Base-by-base conservation (phyloP, 2,888 invertebrate species). In the Mesorhabditis spiculigera region DNA sequence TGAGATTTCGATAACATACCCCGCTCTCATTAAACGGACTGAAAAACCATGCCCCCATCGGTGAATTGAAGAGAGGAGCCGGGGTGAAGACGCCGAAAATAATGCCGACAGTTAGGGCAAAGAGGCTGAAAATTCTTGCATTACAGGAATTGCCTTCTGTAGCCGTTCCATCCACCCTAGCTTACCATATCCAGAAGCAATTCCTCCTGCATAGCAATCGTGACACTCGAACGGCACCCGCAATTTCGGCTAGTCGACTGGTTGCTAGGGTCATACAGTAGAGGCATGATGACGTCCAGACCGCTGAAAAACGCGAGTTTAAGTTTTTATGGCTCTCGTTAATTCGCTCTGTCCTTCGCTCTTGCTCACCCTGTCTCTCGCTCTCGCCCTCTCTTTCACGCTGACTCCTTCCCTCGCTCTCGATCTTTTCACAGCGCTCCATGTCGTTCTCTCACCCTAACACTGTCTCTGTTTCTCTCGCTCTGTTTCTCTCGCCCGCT, bases 201-300 rank as follows among this genome's bases (percentile, higher is more conserved):
- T 13, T n/a, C 58, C n/a, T 50, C 58, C n/a, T 50, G 8, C 10
- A 13, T n/a, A 50, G n/a, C 0, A 50, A n/a, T n/a, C n/a, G 10
- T 50, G 58, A 13, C 3, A 50, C 58, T 2, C 8, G n/a, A 1
- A 13, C 10, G 10, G 10, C 8, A 50, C n/a, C 58, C 8, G 58
- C 58, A n/a, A 50, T 50, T n/a, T 50, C 58, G n/a, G 58, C 58
- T n/a, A 50, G 58, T 13, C 58, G 58, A 50, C n/a, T 50, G 8
- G 58, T 50, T n/a, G 58, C 58, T n/a, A 50, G n/a, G 10, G n/a
- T 50, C 10, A 50, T 50, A 50, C 58, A 50, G 58, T n/a, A 50
- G n/a, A 10, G n/a, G n/a, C 58, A 50, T 13, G 58, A 50, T 50
- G 58, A 50, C 8, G 58, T 13, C 58, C 58, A 50, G 10, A 50